Base-by-base conservation (phyloP, 2,113 vertebrate genomes). In the Cyprinodon variegatus region DNA sequence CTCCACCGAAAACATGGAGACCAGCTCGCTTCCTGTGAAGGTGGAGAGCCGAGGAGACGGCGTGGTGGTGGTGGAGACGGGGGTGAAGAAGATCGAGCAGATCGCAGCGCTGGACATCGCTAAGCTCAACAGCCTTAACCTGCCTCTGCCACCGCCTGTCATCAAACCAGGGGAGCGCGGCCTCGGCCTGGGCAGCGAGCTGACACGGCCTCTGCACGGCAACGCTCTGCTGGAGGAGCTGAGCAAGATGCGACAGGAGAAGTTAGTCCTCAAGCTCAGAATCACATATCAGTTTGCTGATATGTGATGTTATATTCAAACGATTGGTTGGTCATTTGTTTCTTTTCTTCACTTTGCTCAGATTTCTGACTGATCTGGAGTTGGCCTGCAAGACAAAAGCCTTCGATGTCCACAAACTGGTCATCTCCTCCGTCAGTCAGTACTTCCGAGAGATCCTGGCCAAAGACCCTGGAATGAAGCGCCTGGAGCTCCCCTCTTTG, bases 301-400 rank as follows among this genome's bases (percentile, higher is more conserved):
- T 9, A n/a, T 57, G 20, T 53, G 13, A 14, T 20, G 17, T 6
- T 17, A 17, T 4, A 29, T 29, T 29, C 29, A 29, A 29, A 29
- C 29, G 29, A 29, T 29, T 29, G 29, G 29, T 29, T 29, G 29
- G 29, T 29, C 1, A 29, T 29, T 29, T 29, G 29, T 29, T 29
- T 29, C 29, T 29, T 29, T 29, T 29, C 29, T 29, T 29, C 29
- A 29, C 29, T 29, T 57, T 7, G 50, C 20, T 57, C 82, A 93
- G 92, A 22, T 95, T 96, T 83, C 93, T 96, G 81, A 96, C 96
- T 0, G 94, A 96, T 63, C 88, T 96, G 91, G 95, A 93, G 77
- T 38, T 96, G 67, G 92, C 94, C 90, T 95, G 93, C 73, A 96
- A 96, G 93, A 94, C 93, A 0, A 96, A 96, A 68, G 93, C 95